These are phyloP conservation scores for Folsomia manolachei DNA, from an alignment of 2,888 invertebrate genomes.

Conservation along the genomic window DNA sequence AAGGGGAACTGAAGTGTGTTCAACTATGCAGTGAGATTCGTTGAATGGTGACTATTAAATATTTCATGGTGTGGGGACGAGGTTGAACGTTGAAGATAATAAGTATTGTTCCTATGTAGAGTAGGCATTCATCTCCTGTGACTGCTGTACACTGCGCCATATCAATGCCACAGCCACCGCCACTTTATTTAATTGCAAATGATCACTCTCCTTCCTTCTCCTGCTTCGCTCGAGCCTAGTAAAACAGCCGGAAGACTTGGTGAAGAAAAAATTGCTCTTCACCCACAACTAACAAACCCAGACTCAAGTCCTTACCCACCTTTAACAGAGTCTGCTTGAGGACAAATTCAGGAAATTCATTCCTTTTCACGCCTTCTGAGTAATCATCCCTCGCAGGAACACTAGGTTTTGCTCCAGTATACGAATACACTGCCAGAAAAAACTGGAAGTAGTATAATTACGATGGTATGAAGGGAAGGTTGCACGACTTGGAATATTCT, in stretches of 20 bases:
- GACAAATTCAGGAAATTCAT: too few relatives aligned
- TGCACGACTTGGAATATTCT: too few relatives aligned
- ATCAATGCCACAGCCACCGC: conserved; percentile 23
- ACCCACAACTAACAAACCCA: too few relatives aligned
- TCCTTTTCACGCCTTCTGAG: background rate
- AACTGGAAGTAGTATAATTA: too few relatives aligned
- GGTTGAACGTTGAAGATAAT: conserved; percentile 24
- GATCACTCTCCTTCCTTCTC: conserved; percentile 31
- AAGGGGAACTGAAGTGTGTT: too few relatives aligned
- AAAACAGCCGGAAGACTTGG: background rate
- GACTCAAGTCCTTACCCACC: background rate
- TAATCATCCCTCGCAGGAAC: too few relatives aligned
- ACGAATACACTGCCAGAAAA: too few relatives aligned
- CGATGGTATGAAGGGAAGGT: too few relatives aligned
- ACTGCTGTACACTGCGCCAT: conserved; percentile 28
- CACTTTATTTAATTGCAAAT: conserved; percentile 48
- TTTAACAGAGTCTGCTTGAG: background rate
- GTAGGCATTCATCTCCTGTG: conserved; percentile 38
- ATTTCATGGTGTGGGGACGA: background rate
- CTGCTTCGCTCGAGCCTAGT: background rate
- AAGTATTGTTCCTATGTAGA: conserved; percentile 29
- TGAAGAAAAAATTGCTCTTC: background rate
- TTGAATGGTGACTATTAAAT: too few relatives aligned
- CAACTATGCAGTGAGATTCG: too few relatives aligned
- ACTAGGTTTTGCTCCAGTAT: too few relatives aligned